Conservation (phyloP, 1,140 invertebrate genomes). For the Achatina immaculata region DNA sequence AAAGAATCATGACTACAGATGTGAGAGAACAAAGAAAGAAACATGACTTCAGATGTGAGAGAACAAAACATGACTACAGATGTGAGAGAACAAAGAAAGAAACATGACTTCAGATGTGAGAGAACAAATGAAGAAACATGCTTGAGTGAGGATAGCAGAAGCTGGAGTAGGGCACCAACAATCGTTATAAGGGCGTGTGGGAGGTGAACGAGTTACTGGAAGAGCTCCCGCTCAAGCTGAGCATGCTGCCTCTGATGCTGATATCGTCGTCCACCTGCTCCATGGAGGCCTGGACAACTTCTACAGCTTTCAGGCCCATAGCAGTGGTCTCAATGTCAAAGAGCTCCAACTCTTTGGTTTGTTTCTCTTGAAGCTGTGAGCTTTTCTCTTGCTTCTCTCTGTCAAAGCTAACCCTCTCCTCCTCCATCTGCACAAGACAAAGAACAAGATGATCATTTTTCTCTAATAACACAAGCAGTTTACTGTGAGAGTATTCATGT, state of each 20-base stretch:
- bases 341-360: slow-evolving; percentile 88
- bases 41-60: too few relatives aligned
- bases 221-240: slow-evolving; percentile 93
- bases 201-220: slow-evolving; percentile 77
- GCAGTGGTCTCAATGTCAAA: slow-evolving; percentile 94
- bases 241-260: slow-evolving; percentile 92
- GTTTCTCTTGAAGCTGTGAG: slow-evolving; percentile 87
- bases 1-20: too few relatives aligned
- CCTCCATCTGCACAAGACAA: slow-evolving; percentile 82
- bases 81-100: too few relatives aligned
- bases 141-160: too few relatives aligned
- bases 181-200: slow-evolving; percentile 50
- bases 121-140: too few relatives aligned
- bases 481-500: background rate
- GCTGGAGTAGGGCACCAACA: background rate
- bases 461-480: background rate
- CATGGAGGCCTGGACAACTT: slow-evolving; percentile 88
- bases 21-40: too few relatives aligned
- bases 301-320: slow-evolving; percentile 89
- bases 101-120: too few relatives aligned
- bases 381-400: slow-evolving; percentile 90
- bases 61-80: too few relatives aligned
- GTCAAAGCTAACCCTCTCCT: slow-evolving; percentile 90
- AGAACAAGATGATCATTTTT: background rate
- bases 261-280: slow-evolving; percentile 84